phyloP scores from a whole-genome alignment of 2,113 vertebrate genomes.

The Ictalurus furcatus region DNA sequence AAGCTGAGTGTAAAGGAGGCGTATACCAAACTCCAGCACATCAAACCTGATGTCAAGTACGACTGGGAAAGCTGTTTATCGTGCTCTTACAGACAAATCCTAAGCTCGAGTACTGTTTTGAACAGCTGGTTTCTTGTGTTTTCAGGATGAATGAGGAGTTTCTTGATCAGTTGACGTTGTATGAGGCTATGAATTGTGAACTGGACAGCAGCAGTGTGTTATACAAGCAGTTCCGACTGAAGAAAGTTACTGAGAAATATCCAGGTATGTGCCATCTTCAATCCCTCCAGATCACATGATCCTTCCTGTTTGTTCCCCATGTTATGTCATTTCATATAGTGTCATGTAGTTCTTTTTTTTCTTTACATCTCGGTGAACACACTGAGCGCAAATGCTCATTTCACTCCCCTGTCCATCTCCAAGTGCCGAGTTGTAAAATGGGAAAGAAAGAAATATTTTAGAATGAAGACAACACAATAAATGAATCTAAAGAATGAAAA shows the following conservation, averaged over 20 bases:
- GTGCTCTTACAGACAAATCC: neutral
- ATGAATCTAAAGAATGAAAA: neutral
- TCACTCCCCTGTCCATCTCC: neutral
- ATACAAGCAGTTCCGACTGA: constrained; percentile 89
- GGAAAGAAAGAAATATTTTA: neutral
- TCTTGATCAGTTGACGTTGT: constrained; percentile 82
- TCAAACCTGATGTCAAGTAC: constrained; percentile 83
- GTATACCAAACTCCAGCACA: constrained; percentile 72
- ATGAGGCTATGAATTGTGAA: constrained; percentile 82
- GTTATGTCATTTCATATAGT: neutral
- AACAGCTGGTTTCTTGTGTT: neutral
- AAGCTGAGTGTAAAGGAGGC: constrained; percentile 78
- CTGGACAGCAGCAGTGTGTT: constrained; percentile 77
- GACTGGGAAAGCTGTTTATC: constrained; percentile 45
- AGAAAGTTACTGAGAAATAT: constrained; percentile 80
- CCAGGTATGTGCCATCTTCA: constrained; percentile 69
- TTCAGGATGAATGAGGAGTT: constrained; percentile 88
- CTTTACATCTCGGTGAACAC: neutral
- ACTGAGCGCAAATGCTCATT: neutral
- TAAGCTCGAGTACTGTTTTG: neutral
- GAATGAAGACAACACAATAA: neutral
- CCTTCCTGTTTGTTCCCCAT: neutral
- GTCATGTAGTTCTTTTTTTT: neutral
- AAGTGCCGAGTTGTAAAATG: neutral
- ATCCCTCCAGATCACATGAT: too few relatives aligned